Conservation (phyloP, 2,113 vertebrate species). For the Theropithecus gelada region DNA sequence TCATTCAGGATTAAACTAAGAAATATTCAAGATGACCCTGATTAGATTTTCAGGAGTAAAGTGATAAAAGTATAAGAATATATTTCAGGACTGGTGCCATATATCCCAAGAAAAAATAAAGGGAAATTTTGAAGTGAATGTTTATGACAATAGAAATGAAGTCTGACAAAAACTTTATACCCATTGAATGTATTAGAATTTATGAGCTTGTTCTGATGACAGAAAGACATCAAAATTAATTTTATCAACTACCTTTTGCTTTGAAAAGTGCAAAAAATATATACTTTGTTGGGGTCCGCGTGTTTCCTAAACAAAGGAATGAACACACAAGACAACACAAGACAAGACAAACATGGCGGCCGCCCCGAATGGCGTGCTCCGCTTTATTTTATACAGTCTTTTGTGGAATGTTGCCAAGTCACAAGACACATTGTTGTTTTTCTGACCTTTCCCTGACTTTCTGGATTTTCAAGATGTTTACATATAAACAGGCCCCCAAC, state of each 20-base stretch:
- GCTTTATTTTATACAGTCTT: too few species aligned
- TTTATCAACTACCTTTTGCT: not conserved
- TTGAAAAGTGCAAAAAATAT: conserved; percentile 16
- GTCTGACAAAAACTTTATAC: not conserved
- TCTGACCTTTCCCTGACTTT: too few species aligned
- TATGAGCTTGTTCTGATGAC: not conserved
- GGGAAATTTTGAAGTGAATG: not conserved
- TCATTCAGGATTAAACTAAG: not conserved
- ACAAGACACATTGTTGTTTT: too few species aligned
- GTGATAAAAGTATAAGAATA: not conserved
- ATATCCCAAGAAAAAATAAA: not conserved
- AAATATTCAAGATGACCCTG: not conserved
- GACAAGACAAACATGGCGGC: too few species aligned
- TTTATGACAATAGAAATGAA: not conserved
- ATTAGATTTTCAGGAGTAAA: conserved; percentile 44
- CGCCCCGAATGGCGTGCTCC: too few species aligned
- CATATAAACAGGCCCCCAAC: too few species aligned
- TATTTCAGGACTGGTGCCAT: not conserved
- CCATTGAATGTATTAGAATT: not conserved
- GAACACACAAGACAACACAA: too few species aligned
- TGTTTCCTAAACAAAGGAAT: too few species aligned
- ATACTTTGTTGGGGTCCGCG: not conserved
- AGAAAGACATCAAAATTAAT: not conserved
- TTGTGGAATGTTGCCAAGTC: too few species aligned
- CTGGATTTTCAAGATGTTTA: too few species aligned